Evolutionary conservation across 1,140 invertebrate genomes (phyloP), one percentile per base, ranked within the genome.

Genomic region (Delia radicum): DNA sequence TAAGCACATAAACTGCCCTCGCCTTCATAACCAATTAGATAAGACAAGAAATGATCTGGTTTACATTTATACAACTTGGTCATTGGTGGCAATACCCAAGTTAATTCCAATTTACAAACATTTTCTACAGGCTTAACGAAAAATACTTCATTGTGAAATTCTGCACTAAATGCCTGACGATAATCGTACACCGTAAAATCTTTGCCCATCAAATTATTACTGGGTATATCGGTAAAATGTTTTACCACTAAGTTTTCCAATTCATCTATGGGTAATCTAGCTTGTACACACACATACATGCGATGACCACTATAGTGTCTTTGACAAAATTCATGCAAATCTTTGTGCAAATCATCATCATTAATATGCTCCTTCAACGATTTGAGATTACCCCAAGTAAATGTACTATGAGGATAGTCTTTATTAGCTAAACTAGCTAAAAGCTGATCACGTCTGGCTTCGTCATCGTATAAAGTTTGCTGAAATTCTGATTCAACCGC

Each of bases 1-100:
- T 94, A 95, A 42, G 94, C 93, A 1, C 96, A 90, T 12, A 98
- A 86, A 79, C 94, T 96, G 26, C 95, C 95, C 79, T 92, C 90
- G 2, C 96, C 96, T 87, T 98, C 95, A 84, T 98, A 93, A 0
- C 95, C 96, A 5, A 98, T 87, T 5, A 98, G 85, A 87, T 92
- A 94, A 0, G 93, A 92, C 0, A 98, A 82, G 79, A 96, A 96
- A 63, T 93, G 88, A 76, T 94, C 89, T 0, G 94, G 93, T 86
- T 95, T 95, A 28, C 88, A 76, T 72, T 76, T 78, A 18, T 78
- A 78, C 6, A 77, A 46, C n/a, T 75, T 74, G 12, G 46, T 74
- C 18, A 94, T 82, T 1, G 93, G 89, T n/a, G 94, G 93, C 86
- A 96, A 89, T 8, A 91, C 89, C 94, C 94, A 97, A 4, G 90